Percentiles rank a stretch among this genome's conserved stretches.
These are phyloP conservation scores for Sebastes alutus DNA, from an alignment of 2,797 vertebrate species.

Conservation along the genomic window DNA sequence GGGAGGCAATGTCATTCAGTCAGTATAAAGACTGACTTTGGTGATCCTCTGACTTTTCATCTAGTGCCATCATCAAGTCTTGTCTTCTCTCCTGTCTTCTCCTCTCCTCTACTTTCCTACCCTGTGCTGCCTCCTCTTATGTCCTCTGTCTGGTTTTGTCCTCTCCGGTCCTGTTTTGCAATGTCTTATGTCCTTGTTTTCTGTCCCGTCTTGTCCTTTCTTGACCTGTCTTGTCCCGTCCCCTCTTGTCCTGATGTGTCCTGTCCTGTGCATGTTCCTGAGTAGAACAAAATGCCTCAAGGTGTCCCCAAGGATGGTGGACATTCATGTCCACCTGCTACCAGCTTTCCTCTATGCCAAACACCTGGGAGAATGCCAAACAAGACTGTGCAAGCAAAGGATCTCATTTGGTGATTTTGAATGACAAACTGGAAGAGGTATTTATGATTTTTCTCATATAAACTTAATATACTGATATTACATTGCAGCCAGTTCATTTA, in stretches of 20 bases:
- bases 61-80: not conserved
- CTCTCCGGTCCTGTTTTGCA: not conserved
- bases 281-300: accelerated
- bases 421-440: not conserved
- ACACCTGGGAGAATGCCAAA: not conserved
- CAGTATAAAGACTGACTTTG: no score
- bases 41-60: not conserved
- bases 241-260: not conserved
- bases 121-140: not conserved
- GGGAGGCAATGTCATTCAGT: not conserved
- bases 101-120: not conserved
- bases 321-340: not conserved
- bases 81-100: not conserved
- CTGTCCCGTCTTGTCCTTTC: not conserved
- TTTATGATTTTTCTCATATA: not conserved
- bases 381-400: not conserved
- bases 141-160: no score
- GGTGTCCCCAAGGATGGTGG: not conserved
- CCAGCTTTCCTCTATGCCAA: accelerated
- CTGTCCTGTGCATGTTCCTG: not conserved
- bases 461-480: not conserved
- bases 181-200: not conserved
- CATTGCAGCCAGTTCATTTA: not conserved
- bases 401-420: not conserved
- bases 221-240: not conserved